These are phyloP conservation scores for Bombylius major DNA, from an alignment of 2,888 invertebrate species.

Conservation along the genomic window DNA sequence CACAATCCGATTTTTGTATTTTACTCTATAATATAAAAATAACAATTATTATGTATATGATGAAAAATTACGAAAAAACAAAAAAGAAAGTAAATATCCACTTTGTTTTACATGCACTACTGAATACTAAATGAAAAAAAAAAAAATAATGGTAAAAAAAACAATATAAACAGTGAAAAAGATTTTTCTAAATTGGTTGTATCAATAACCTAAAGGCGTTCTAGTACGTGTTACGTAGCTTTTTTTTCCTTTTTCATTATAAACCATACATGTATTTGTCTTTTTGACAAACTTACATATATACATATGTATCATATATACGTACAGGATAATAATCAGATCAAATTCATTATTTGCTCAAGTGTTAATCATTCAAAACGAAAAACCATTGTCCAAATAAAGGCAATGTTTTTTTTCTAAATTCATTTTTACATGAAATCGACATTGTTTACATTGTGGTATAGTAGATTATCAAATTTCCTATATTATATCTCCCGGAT, in stretches of 20 bases:
- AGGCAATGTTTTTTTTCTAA: neutral
- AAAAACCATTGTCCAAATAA: constrained; percentile 8
- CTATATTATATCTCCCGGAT: neutral
- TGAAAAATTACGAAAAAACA: too few species aligned
- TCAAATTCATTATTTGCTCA: constrained; percentile 12
- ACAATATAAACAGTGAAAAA: neutral
- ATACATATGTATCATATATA: too few species aligned
- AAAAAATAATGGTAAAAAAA: too few species aligned
- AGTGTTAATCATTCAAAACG: constrained; percentile 14
- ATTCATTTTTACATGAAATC: neutral
- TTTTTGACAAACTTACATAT: too few species aligned
- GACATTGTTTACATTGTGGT: constrained; percentile 9
- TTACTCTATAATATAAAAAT: too few species aligned
- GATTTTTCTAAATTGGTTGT: constrained; percentile 5
- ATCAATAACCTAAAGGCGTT: constrained; percentile 2
- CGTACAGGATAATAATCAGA: constrained; percentile 2
- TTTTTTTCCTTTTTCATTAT: neutral
- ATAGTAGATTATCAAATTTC: constrained; percentile 12
- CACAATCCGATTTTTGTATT: too few species aligned
- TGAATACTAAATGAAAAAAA: too few species aligned
- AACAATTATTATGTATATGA: too few species aligned
- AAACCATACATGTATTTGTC: too few species aligned
- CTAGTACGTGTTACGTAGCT: neutral
- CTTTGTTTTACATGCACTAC: too few species aligned
- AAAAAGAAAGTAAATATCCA: too few species aligned